Conservation (phyloP, 2,113 vertebrate genomes). For the Paedocypris sp. region DNA sequence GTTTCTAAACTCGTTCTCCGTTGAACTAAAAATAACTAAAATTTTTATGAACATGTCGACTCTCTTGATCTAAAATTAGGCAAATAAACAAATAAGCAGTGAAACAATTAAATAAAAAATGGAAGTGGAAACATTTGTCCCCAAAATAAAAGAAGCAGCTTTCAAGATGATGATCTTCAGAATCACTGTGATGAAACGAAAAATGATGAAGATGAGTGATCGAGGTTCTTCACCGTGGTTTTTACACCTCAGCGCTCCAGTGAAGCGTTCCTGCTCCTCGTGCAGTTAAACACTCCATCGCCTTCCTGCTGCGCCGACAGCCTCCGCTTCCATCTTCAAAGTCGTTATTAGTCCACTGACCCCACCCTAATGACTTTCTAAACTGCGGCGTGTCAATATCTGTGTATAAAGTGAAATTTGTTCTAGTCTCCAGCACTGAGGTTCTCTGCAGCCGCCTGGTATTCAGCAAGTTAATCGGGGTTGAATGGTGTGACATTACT, state of each 20-base stretch:
- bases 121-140: too few species aligned
- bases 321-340: conserved; percentile 34
- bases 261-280: background rate
- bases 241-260: background rate
- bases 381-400: conserved; percentile 66
- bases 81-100: too few species aligned
- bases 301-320: conserved; percentile 24
- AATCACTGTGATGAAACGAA: too few species aligned
- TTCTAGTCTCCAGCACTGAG: conserved; percentile 59
- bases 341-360: conserved; percentile 39
- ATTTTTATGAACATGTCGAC: too few species aligned
- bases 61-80: too few species aligned
- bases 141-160: too few species aligned
- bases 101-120: too few species aligned
- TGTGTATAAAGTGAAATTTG: conserved; percentile 73
- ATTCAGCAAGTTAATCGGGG: conserved; percentile 61
- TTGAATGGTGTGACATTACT: conserved; percentile 71
- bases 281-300: conserved; percentile 24
- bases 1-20: too few species aligned
- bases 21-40: too few species aligned
- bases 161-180: too few species aligned
- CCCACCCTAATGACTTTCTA: conserved; percentile 66
- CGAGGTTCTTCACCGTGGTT: too few species aligned
- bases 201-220: too few species aligned
- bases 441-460: conserved; percentile 57